A percentile compares a stretch with the other conserved stretches of the same genome.
Evolutionary conservation across 2,797 vertebrate genomes (phyloP).

Genomic region (Rhinella marina): DNA sequence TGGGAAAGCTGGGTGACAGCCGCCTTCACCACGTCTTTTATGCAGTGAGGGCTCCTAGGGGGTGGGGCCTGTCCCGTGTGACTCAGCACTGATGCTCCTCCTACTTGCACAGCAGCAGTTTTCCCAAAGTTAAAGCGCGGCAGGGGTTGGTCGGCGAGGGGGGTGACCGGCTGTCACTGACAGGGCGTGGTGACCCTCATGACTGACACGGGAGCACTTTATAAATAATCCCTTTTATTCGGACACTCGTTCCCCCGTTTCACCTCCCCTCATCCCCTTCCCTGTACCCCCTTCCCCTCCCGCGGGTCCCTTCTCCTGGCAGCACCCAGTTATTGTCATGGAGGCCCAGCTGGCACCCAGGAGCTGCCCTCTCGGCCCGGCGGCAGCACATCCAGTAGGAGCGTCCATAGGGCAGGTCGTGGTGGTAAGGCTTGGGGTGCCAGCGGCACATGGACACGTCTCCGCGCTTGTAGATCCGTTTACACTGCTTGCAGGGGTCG

Average conservation of each 20-base stretch:
- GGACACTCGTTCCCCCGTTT: constrained; percentile 29
- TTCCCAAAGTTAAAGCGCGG: too few relatives aligned
- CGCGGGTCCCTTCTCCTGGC: constrained; percentile 78
- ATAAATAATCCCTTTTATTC: constrained; percentile 63
- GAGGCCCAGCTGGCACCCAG: constrained; percentile 90
- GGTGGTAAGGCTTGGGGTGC: constrained; percentile 99
- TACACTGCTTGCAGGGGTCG: constrained; percentile 97
- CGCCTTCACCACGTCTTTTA: too few relatives aligned
- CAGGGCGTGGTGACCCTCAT: too few relatives aligned
- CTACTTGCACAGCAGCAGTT: too few relatives aligned
- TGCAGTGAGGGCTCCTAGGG: too few relatives aligned
- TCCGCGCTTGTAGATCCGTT: constrained; percentile 87
- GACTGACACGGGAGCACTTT: constrained; percentile 10
- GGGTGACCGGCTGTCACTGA: too few relatives aligned
- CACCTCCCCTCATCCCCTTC: constrained; percentile 78
- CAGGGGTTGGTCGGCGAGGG: too few relatives aligned
- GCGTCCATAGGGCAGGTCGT: constrained; percentile 97
- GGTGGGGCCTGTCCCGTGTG: too few relatives aligned
- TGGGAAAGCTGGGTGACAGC: too few relatives aligned
- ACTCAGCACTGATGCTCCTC: too few relatives aligned
- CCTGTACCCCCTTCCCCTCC: constrained; percentile 76
- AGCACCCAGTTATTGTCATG: constrained; percentile 97
- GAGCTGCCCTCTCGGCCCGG: constrained; percentile 87
- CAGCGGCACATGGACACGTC: constrained; percentile 96
- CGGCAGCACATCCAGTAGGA: constrained; percentile 99